Base-by-base conservation (phyloP, 1,140 invertebrate genomes). In the Caerostris extrusa region DNA sequence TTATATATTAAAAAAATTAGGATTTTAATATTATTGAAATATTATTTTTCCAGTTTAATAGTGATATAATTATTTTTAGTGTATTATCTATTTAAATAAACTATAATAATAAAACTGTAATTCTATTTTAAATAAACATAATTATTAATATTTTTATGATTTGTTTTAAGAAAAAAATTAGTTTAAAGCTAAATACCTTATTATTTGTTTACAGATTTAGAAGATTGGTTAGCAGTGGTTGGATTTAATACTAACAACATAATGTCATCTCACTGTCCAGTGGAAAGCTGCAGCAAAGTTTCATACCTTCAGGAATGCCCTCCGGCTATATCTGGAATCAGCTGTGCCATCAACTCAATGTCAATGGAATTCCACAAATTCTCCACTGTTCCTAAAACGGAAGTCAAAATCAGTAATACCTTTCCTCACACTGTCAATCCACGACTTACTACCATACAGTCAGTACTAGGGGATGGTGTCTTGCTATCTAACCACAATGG, bases 391-490 rank as follows among this genome's bases (percentile, higher is more conserved):
- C 94, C 94, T 12, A 87, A 95, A 53, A 95, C 94, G 71, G 93
- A 93, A 89, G 95, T 95, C 6, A 95, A 94, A 91, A 71, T 90
- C 7, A 89, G 61, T 50, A 87, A 81, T n/a, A 91, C 89, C 57
- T 95, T 95, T 57, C 81, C 95, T 97, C 98, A 1, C 97, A 97
- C 5, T 5, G 95, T 91, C 7, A 97, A 98, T 34, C 93, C 95
- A 12, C 93, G 94, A 5, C 94, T 95, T 19, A 94, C 95, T 14
- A 95, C 71, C 34, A 2, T 98, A 98, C 95, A 98, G 98, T 34
- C 95, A 56, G 98, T 98, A 1, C 98, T 99, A 94, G 98, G 98
- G n/a, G 97, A 98, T 95, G 98, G 98, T 7, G 98, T 99, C 91
- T 96, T 99, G 0, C 97, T 99, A 1, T 98, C 98, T 0, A 97